phyloP scores from a whole-genome alignment of 2,888 invertebrate species.

The Drosophila cracens region DNA sequence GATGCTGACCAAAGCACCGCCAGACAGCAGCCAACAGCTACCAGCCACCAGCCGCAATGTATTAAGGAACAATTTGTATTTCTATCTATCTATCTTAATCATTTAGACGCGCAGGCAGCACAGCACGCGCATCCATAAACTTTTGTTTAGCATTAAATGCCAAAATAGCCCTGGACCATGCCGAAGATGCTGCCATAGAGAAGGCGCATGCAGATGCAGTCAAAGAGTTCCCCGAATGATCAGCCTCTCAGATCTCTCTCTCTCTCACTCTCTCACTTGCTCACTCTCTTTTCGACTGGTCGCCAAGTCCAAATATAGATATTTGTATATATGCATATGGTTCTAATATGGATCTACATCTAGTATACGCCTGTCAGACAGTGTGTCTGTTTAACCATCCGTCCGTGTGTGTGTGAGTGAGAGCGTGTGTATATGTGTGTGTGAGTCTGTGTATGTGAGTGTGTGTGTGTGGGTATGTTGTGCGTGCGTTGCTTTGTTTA shows the following conservation, averaged over 20 bases:
- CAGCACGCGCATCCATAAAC: constrained; percentile 65
- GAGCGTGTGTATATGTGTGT: constrained; percentile 22
- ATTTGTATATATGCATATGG: constrained; percentile 3
- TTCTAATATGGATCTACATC: constrained; percentile 21
- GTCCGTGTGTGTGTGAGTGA: constrained; percentile 46
- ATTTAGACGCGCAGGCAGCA: constrained; percentile 43
- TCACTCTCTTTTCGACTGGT: background rate
- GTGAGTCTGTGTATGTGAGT: constrained; percentile 4
- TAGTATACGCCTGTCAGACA: constrained; percentile 56
- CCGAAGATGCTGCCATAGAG: constrained; percentile 25
- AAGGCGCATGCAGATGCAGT: constrained; percentile 12
- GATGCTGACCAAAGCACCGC: constrained; percentile 35
- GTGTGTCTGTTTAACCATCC: constrained; percentile 53
- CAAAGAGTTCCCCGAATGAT: background rate
- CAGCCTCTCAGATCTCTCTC: background rate
- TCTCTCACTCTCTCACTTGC: background rate
- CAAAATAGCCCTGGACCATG: constrained; percentile 32
- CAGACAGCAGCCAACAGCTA: constrained; percentile 1
- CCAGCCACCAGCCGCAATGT: constrained; percentile 8
- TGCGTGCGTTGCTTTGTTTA: constrained; percentile 46
- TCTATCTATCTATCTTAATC: constrained; percentile 71
- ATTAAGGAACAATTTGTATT: constrained; percentile 21
- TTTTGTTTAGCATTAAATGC: constrained; percentile 68
- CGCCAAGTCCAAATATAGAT: constrained; percentile 3
- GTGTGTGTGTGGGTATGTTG: constrained; percentile 17